Evolutionary conservation across 1,140 invertebrate species (phyloP).

Genomic region (Philopotamus ludificatus): DNA sequence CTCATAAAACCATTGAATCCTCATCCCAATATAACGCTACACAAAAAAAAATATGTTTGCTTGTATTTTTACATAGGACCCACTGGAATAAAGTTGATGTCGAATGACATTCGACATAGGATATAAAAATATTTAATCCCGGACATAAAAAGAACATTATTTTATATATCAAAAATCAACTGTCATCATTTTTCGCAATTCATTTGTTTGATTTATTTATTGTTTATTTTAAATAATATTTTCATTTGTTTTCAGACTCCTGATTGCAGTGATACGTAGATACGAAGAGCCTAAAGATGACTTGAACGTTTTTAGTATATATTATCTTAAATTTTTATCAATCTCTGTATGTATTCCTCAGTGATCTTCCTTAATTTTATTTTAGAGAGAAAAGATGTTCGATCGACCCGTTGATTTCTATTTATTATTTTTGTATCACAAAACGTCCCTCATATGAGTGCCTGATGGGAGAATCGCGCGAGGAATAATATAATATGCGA

Average conservation of each 20-base stretch:
- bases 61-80: too few species aligned
- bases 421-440: slow-evolving; percentile 15
- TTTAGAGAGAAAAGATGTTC: background rate
- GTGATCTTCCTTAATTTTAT: background rate
- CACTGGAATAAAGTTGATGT: too few species aligned
- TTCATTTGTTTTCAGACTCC: background rate
- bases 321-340: background rate
- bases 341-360: background rate
- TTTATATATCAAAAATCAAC: too few species aligned
- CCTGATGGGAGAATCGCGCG: slow-evolving; percentile 6
- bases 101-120: too few species aligned
- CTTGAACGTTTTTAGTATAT: background rate
- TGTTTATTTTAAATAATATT: too few species aligned
- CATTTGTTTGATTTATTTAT: too few species aligned
- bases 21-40: too few species aligned
- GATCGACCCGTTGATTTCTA: background rate
- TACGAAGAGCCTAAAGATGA: background rate
- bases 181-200: too few species aligned
- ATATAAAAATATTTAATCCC: too few species aligned
- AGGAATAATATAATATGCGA: background rate
- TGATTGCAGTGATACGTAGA: background rate
- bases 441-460: slow-evolving; percentile 11
- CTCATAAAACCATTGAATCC: too few species aligned
- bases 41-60: too few species aligned
- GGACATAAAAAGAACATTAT: too few species aligned